A percentile compares a stretch with the other conserved stretches of the same genome.
phyloP scores from a whole-genome alignment of 2,797 vertebrate genomes.

The Chloroceryle inda region DNA sequence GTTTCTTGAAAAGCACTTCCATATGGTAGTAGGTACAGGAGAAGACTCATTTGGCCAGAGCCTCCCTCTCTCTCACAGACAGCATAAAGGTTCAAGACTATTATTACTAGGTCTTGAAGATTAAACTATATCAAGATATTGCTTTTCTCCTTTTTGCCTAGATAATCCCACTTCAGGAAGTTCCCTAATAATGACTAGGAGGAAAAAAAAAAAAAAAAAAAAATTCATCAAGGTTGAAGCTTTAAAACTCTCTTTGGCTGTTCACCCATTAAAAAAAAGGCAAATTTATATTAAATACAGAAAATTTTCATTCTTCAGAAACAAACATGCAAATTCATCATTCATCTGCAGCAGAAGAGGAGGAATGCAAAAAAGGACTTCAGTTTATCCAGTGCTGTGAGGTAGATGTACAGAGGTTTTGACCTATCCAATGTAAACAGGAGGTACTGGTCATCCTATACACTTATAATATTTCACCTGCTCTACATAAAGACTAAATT shows the following conservation, averaged over 20 bases:
- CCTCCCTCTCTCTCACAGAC: not conserved
- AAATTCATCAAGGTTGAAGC: not conserved
- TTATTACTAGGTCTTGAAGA: constrained; percentile 17
- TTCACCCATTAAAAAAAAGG: not conserved
- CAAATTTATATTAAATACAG: not conserved
- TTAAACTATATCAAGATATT: constrained; percentile 30
- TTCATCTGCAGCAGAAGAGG: not conserved
- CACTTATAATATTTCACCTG: not conserved
- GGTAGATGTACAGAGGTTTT: not conserved
- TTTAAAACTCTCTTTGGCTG: not conserved
- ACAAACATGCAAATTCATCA: not conserved
- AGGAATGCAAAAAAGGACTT: not conserved
- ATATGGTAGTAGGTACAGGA: constrained; percentile 75
- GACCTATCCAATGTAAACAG: not conserved
- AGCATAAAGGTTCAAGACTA: constrained; percentile 46
- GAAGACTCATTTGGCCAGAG: constrained; percentile 65
- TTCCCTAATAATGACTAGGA: not conserved
- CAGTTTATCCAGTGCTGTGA: not conserved
- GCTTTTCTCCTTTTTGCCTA: constrained; percentile 13
- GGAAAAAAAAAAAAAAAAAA: not conserved
- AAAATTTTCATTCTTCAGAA: not conserved
- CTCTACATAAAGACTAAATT: not conserved
- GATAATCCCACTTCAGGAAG: constrained; percentile 35
- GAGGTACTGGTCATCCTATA: not conserved
- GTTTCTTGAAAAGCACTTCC: constrained; percentile 78